Evolutionary conservation across 2,888 invertebrate species (phyloP), one percentile per base, ranked within the genome.

Genomic region (Heteromyza rotundicornis): DNA sequence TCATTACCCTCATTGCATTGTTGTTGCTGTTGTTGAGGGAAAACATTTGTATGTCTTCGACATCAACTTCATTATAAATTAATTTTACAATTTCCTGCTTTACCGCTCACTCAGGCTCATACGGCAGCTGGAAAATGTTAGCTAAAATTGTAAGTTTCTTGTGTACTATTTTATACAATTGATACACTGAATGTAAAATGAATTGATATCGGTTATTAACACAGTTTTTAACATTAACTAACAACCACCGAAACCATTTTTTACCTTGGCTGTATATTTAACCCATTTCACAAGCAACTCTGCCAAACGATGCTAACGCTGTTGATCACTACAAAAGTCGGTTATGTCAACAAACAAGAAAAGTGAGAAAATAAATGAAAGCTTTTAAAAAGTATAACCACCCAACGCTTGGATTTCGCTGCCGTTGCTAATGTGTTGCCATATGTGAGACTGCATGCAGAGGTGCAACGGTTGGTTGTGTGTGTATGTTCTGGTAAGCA

Each of bases 331-430:
- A 40, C 40, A 8, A 8, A 40, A 40, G 40, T 40, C 40, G 40
- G 40, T 40, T 40, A 40, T 40, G 40, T 40, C 40, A 40, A 40
- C 40, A 40, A n/a, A 40, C n/a, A n/a, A n/a, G n/a, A n/a, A n/a
- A n/a, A n/a, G n/a, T n/a, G n/a, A n/a, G n/a, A n/a, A n/a, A n/a
- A n/a, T n/a, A n/a, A n/a, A n/a, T n/a, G n/a, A 40, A 40, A 40
- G 16, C 40, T 3, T 40, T 40, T 40, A 40, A 40, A 40, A 40
- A 40, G 40, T 40, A 12, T 7, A 12, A 14, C 40, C n/a, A n/a
- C n/a, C n/a, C 40, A 7, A 3, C 3, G 16, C 40, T 14, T 40
- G 40, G n/a, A 40, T 14, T n/a, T n/a, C n/a, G 40, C n/a, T 40
- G n/a, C n/a, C 16, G n/a, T n/a, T n/a, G 8, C 8, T 3, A 12